These are phyloP conservation scores for Ctenopoma multispine DNA, from an alignment of 2,797 vertebrate species.

Conservation along the genomic window DNA sequence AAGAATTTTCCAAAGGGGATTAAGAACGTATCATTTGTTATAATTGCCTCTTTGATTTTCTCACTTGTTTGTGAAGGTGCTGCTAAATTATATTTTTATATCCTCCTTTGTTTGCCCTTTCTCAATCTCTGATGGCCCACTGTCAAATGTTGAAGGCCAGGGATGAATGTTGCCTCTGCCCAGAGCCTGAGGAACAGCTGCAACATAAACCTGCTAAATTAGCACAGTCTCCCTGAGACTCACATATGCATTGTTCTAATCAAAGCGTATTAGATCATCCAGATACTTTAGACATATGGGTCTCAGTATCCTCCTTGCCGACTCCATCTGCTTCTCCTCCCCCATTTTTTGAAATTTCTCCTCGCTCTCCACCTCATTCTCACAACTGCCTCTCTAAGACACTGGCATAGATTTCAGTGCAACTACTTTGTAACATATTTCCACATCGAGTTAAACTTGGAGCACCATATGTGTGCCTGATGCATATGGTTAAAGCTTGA, in stretches of 20 bases:
- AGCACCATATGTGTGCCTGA: constrained; percentile 47
- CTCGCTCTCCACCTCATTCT: constrained; percentile 54
- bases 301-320: constrained; percentile 74
- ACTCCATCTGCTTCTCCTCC: constrained; percentile 83
- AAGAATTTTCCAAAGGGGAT: too few species aligned
- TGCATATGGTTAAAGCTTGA: constrained; percentile 32
- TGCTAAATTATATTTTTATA: constrained; percentile 5
- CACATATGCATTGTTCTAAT: constrained; percentile 85
- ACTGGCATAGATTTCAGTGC: constrained; percentile 43
- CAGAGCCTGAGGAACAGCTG: constrained; percentile 80
- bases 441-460: constrained; percentile 60
- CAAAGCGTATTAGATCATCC: constrained; percentile 85
- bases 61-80: constrained; percentile 7
- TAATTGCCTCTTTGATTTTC: too few species aligned
- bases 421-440: constrained; percentile 60
- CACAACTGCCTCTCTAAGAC: constrained; percentile 75
- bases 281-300: constrained; percentile 87
- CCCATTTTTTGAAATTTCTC: constrained; percentile 46
- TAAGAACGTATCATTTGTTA: too few species aligned
- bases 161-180: constrained; percentile 45
- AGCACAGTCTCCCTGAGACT: constrained; percentile 77
- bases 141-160: constrained; percentile 70
- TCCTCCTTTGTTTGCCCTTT: not conserved
- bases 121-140: constrained; percentile 51
- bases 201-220: constrained; percentile 81